Conservation (phyloP, 2,797 vertebrate species). For the Mus caroli region DNA sequence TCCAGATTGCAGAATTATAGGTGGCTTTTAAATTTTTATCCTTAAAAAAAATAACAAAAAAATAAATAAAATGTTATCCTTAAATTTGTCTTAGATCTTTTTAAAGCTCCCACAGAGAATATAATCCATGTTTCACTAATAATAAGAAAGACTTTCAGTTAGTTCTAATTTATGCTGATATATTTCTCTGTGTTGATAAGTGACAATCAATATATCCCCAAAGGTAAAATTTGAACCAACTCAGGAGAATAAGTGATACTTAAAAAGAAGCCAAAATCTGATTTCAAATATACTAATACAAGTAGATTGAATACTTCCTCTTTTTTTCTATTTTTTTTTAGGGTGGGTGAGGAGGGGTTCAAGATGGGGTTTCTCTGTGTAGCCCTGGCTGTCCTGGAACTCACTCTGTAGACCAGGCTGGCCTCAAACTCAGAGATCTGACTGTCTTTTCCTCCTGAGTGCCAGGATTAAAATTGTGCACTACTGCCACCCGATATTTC, state of each 20-base stretch:
- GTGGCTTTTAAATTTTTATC: constrained; percentile 36
- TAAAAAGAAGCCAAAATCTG: constrained; percentile 32
- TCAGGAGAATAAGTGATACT: constrained; percentile 14
- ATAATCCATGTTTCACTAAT: constrained; percentile 53
- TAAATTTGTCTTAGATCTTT: constrained; percentile 41
- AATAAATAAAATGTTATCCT: background rate
- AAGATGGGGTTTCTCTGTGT: background rate
- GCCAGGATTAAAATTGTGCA: background rate
- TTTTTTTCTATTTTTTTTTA: background rate
- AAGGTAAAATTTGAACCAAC: background rate
- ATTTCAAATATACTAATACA: background rate
- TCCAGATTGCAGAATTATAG: constrained; percentile 2
- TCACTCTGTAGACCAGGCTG: background rate
- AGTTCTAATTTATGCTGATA: background rate
- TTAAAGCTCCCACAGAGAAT: constrained; percentile 23
- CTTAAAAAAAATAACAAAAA: background rate
- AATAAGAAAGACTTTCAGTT: constrained; percentile 56
- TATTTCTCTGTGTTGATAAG: background rate
- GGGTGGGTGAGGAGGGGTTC: background rate
- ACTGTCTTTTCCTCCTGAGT: background rate
- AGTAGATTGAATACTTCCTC: constrained; percentile 3
- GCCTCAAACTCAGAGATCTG: background rate
- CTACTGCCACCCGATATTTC: background rate
- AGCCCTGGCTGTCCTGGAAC: background rate
- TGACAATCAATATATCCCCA: constrained; percentile 2